Percentiles rank a stretch among this genome's conserved stretches.
Conservation (phyloP, 2,888 invertebrate species). For the Octodonta nipae region DNA sequence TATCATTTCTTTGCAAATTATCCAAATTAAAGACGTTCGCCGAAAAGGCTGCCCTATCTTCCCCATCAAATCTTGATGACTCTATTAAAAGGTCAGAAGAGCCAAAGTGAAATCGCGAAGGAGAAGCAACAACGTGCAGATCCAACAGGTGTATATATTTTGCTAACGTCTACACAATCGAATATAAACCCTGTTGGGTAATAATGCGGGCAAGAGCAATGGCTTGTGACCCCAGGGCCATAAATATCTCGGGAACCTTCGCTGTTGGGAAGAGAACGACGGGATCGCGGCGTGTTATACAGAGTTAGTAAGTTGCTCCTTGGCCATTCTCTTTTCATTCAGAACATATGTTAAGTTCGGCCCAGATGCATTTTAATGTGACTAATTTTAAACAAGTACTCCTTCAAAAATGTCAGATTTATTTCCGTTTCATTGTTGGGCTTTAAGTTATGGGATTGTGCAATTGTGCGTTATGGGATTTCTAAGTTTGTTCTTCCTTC, state of each 20-base stretch:
- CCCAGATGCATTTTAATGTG: slow-evolving; percentile 20
- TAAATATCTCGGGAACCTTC: slow-evolving; percentile 36
- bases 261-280: slow-evolving; percentile 25
- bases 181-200: slow-evolving; percentile 36
- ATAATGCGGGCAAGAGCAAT: slow-evolving; percentile 38
- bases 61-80: slow-evolving; percentile 1
- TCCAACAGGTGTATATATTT: slow-evolving; percentile 39
- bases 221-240: slow-evolving; percentile 38
- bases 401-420: slow-evolving; percentile 17
- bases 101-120: background rate
- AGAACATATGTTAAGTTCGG: slow-evolving; percentile 9
- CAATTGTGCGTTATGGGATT: too few relatives aligned
- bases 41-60: too few relatives aligned
- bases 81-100: background rate
- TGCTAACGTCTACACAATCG: slow-evolving; percentile 33
- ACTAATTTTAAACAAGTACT: slow-evolving; percentile 17
- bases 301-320: too few relatives aligned
- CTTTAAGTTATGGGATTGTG: slow-evolving; percentile 15
- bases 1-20: too few relatives aligned
- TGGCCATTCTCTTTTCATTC: slow-evolving; percentile 4
- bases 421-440: slow-evolving; percentile 20
- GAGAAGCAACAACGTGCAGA: slow-evolving; percentile 25
- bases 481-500: too few relatives aligned
- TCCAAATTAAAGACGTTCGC: too few relatives aligned
- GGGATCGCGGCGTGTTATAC: too few relatives aligned